Evolutionary conservation across 1,140 invertebrate species (phyloP).

Genomic region (Cepaea nemoralis): DNA sequence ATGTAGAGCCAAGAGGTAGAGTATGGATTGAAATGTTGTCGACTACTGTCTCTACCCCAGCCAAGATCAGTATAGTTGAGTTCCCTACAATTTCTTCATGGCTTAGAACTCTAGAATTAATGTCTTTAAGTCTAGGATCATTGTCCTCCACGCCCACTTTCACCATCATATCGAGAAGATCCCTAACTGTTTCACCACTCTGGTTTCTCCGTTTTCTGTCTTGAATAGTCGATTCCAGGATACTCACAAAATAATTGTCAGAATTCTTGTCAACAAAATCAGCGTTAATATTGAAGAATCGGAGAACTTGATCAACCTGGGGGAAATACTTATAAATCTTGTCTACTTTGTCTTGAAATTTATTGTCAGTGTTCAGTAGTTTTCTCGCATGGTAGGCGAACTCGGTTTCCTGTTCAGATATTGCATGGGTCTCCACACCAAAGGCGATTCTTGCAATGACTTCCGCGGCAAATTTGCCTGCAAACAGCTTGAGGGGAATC

Average conservation of each 20-base stretch:
- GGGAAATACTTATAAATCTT: background rate
- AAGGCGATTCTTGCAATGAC: constrained; percentile 25
- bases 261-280: background rate
- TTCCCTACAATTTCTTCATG: constrained; percentile 25
- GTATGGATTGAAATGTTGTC: constrained; percentile 77
- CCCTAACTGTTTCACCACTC: background rate
- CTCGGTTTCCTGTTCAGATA: background rate
- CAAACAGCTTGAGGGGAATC: background rate
- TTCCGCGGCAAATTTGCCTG: background rate
- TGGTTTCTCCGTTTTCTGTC: background rate
- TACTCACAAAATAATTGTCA: constrained; percentile 1
- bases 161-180: constrained; percentile 1
- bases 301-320: background rate
- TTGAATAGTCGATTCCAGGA: background rate
- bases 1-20: constrained; percentile 79
- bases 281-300: background rate
- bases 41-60: constrained; percentile 85
- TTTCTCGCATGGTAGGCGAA: constrained; percentile 9
- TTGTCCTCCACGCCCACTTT: background rate
- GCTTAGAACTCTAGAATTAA: background rate
- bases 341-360: background rate
- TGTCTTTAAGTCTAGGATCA: constrained; percentile 1
- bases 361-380: constrained; percentile 42
- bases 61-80: constrained; percentile 68
- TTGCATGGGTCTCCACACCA: constrained; percentile 36